phyloP scores from a whole-genome alignment of 2,113 vertebrate genomes.

The Etheostoma spectabile region DNA sequence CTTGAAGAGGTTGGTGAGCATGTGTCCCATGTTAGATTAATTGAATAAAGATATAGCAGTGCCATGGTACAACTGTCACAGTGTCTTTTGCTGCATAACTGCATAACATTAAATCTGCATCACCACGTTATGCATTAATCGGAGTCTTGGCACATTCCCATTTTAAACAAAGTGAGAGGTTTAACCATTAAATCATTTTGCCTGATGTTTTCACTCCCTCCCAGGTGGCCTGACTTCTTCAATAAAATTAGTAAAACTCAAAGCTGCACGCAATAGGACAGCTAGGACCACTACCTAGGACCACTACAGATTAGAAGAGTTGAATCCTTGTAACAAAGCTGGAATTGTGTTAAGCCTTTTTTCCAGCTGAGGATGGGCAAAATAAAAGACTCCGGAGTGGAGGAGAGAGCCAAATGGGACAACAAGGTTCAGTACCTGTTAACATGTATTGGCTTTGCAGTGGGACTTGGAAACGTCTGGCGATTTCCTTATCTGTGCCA shows the following conservation, averaged over 20 bases:
- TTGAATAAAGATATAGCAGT: neutral
- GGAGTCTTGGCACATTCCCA: conserved; percentile 16
- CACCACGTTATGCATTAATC: conserved; percentile 77
- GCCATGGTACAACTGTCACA: neutral
- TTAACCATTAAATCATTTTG: no score
- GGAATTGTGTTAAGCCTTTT: conserved; percentile 15
- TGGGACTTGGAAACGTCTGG: conserved; percentile 92
- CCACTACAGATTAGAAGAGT: neutral
- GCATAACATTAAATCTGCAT: conserved; percentile 19
- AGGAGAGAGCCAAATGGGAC: conserved; percentile 87
- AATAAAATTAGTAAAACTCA: conserved; percentile 20
- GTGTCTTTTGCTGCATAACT: neutral
- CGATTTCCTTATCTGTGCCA: conserved; percentile 92
- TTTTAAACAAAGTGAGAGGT: neutral
- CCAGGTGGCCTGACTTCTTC: conserved; percentile 2
- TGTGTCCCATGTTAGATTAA: neutral
- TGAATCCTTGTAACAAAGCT: conserved; percentile 5
- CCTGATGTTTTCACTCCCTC: conserved; percentile 14
- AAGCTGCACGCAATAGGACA: conserved; percentile 37
- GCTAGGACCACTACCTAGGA: no score
- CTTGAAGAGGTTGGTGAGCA: no score
- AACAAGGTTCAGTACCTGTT: conserved; percentile 90
- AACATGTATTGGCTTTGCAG: conserved; percentile 89
- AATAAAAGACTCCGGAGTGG: conserved; percentile 34
- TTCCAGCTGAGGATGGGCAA: conserved; percentile 43